phyloP scores from a whole-genome alignment of 2,888 invertebrate species.

The Camptogramma bilineatum region DNA sequence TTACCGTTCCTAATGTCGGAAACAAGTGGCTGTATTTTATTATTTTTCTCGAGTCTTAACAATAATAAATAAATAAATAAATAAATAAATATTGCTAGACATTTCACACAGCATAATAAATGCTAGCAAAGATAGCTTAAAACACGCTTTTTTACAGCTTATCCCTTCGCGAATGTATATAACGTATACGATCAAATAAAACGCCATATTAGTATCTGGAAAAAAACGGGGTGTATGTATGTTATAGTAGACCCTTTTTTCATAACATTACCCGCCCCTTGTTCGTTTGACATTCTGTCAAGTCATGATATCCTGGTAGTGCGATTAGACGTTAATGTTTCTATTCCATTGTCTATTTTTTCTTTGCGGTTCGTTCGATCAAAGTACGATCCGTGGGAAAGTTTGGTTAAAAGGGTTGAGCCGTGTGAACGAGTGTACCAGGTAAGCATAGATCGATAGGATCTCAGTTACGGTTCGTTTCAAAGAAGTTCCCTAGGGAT shows the following conservation, averaged over 20 bases:
- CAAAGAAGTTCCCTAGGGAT: slow-evolving; percentile 52
- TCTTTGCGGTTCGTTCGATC: slow-evolving; percentile 9
- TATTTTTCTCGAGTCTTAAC: slow-evolving; percentile 10
- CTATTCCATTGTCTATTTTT: slow-evolving; percentile 41
- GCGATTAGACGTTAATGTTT: slow-evolving; percentile 53
- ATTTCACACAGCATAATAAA: too few relatives aligned
- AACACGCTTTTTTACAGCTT: too few relatives aligned
- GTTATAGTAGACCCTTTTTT: slow-evolving; percentile 56
- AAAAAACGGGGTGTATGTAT: slow-evolving; percentile 46
- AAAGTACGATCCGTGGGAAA: slow-evolving; percentile 26
- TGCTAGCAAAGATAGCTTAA: too few relatives aligned
- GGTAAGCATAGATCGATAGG: slow-evolving; percentile 53
- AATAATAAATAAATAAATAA: not conserved
- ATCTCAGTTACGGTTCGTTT: slow-evolving; percentile 36
- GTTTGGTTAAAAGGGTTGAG: slow-evolving; percentile 54
- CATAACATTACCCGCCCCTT: slow-evolving; percentile 48
- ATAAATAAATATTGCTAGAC: too few relatives aligned
- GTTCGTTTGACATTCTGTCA: slow-evolving; percentile 52
- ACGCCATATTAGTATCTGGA: slow-evolving; percentile 20
- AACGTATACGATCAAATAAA: slow-evolving; percentile 19
- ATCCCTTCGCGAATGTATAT: slow-evolving; percentile 11
- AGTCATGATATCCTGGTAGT: slow-evolving; percentile 66
- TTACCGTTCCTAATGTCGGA: slow-evolving; percentile 34
- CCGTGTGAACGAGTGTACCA: slow-evolving; percentile 56
- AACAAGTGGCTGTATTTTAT: slow-evolving; percentile 38